Evolutionary conservation across 2,113 vertebrate species (phyloP).

Genomic region (Patagioenas fasciata): DNA sequence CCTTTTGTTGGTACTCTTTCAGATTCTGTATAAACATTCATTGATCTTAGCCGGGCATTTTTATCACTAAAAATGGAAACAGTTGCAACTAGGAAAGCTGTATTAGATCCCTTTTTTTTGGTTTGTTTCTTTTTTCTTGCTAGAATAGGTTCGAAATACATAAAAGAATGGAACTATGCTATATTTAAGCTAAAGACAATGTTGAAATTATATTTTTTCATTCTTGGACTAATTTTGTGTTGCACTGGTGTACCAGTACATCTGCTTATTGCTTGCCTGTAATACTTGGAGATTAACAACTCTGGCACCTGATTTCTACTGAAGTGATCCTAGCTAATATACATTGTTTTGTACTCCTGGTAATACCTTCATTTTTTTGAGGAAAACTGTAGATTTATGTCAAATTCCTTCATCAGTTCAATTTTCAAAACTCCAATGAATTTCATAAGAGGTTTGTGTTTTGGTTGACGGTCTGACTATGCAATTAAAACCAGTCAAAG

Average conservation of each 20-base stretch:
- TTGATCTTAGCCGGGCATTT: not conserved
- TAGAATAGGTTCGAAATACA: not conserved
- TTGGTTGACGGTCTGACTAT: not conserved
- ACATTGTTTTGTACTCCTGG: not conserved
- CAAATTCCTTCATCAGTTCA: not conserved
- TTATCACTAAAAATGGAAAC: not conserved
- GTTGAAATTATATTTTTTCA: not conserved
- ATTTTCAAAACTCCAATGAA: not conserved
- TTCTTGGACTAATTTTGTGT: not conserved
- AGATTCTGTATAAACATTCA: not conserved
- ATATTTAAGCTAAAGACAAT: not conserved
- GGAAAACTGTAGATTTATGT: not conserved
- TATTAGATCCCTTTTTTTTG: not conserved
- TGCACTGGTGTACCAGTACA: not conserved
- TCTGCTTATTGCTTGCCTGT: not conserved
- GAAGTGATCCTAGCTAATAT: not conserved
- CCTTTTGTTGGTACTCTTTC: not conserved
- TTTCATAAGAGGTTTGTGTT: not conserved
- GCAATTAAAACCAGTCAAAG: constrained; percentile 6
- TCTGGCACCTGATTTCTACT: not conserved
- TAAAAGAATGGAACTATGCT: not conserved
- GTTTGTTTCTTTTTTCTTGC: not conserved
- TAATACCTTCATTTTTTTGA: not conserved
- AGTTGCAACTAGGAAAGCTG: not conserved
- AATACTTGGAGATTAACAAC: not conserved